Evolutionary conservation across 2,113 vertebrate genomes (phyloP).

Genomic region (rabbit (Oryctolagus cuniculus)): DNA sequence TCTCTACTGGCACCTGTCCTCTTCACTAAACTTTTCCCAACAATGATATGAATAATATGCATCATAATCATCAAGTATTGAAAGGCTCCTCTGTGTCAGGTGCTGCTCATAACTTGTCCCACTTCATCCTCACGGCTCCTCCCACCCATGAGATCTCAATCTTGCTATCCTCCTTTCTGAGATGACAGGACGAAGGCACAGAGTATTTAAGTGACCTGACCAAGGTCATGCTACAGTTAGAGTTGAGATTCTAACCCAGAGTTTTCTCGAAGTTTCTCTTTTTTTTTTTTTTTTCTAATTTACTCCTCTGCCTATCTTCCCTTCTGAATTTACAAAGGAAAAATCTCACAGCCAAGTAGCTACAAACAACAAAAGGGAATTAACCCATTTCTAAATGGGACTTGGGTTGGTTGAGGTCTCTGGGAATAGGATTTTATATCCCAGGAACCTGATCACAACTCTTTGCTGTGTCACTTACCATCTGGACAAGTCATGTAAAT

Average conservation of each 20-base stretch:
- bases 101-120: neutral
- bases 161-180: too few relatives aligned
- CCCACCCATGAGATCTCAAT: neutral
- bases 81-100: neutral
- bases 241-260: neutral
- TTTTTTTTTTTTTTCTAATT: neutral
- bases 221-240: neutral
- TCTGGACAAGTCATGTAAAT: neutral
- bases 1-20: neutral
- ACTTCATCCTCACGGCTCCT: too few relatives aligned
- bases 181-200: neutral
- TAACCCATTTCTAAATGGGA: neutral
- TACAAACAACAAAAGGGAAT: neutral
- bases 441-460: too few relatives aligned
- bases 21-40: neutral
- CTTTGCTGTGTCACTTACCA: neutral
- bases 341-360: neutral
- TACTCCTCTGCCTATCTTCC: neutral
- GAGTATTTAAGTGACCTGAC: neutral
- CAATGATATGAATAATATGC: neutral
- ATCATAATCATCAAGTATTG: neutral
- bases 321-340: neutral
- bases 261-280: neutral
- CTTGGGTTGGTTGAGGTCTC: neutral
- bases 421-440: neutral